Evolutionary conservation across 1,140 invertebrate species (phyloP).

Genomic region (Solenopsis fugax): DNA sequence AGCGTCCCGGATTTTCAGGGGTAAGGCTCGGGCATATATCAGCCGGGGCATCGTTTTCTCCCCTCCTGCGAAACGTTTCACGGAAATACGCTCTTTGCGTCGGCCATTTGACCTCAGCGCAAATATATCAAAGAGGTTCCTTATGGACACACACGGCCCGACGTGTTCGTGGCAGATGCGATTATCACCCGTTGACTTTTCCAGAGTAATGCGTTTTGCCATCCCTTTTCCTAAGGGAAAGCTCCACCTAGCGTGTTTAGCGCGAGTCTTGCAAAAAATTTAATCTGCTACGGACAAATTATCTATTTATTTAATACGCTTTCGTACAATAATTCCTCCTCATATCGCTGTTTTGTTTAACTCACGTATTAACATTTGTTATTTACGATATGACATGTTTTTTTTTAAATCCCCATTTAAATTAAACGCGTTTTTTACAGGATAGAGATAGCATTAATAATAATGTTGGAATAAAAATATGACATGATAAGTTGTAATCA

Average conservation of each 20-base stretch:
- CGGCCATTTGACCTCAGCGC: constrained; percentile 4
- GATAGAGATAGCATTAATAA: neutral
- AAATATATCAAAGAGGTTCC: constrained; percentile 28
- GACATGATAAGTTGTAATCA: neutral
- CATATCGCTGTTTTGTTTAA: neutral
- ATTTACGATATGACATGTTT: too few species aligned
- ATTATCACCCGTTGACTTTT: constrained; percentile 32
- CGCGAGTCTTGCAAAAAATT: neutral
- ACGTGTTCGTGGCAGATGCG: neutral
- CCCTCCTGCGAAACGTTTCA: neutral
- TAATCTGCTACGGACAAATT: neutral
- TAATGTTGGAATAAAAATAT: neutral
- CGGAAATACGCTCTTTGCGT: constrained; percentile 47
- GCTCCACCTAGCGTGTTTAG: neutral
- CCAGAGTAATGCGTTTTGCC: neutral
- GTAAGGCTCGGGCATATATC: constrained; percentile 55
- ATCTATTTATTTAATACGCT: neutral
- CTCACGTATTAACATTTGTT: neutral
- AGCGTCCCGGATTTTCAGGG: constrained; percentile 39
- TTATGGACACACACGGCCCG: neutral
- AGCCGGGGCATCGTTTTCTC: constrained; percentile 24
- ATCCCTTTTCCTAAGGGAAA: too few species aligned
- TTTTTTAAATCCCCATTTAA: constrained; percentile 5
- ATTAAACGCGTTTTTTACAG: neutral
- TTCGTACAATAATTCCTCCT: neutral